A percentile compares a stretch with the other conserved stretches of the same genome.
These are phyloP conservation scores for Monoplex corrugatus DNA, from an alignment of 2,888 invertebrate genomes.

Conservation along the genomic window DNA sequence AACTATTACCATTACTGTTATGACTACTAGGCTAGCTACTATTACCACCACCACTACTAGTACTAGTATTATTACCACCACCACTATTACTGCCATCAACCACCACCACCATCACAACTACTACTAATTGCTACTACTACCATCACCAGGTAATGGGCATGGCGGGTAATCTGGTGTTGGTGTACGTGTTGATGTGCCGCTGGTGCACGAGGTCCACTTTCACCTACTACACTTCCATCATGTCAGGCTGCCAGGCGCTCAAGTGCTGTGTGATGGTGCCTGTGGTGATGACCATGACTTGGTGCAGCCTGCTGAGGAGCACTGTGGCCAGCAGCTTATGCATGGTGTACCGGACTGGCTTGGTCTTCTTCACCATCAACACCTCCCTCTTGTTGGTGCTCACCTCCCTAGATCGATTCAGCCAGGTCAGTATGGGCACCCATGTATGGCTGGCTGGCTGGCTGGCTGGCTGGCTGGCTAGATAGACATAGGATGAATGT, in stretches of 20 bases:
- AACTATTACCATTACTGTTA: no score
- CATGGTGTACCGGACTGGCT: neutral
- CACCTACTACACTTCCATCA: neutral
- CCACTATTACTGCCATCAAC: no score
- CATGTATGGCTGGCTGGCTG: neutral
- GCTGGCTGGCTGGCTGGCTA: neutral
- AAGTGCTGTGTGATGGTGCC: neutral
- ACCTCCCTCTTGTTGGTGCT: neutral
- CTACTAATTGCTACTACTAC: no score
- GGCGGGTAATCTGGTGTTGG: neutral
- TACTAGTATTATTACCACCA: no score
- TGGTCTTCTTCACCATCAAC: slow-evolving; percentile 11
- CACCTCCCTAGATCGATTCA: neutral
- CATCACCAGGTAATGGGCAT: neutral
- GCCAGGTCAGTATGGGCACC: neutral
- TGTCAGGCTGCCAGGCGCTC: neutral
- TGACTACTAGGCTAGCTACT: no score
- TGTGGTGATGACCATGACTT: neutral
- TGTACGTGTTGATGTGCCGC: slow-evolving; percentile 5
- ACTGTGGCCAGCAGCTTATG: neutral
- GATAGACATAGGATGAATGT: neutral
- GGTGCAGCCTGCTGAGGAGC: neutral
- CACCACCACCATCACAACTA: no score
- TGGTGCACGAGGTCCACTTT: neutral
- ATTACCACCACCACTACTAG: no score